Conservation (phyloP, 2,797 vertebrate genomes). For the Gallinago solitaria region DNA sequence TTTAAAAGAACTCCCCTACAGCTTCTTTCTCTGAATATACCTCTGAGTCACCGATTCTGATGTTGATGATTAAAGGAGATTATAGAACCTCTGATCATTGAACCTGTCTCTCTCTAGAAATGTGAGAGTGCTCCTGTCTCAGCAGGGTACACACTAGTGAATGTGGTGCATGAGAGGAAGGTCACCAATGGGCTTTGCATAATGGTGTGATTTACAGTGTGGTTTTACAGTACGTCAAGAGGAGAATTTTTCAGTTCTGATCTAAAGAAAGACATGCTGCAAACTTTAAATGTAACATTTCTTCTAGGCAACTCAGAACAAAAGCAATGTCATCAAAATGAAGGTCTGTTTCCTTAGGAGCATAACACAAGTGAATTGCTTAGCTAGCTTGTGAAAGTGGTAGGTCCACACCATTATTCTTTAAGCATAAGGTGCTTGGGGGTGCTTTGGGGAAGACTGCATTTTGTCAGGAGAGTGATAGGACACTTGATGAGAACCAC, state of each 20-base stretch:
- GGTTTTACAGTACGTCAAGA: neutral
- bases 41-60: conserved; percentile 29
- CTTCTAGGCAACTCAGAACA: neutral
- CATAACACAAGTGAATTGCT: neutral
- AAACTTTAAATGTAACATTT: neutral
- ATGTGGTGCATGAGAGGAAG: neutral
- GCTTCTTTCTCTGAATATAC: conserved; percentile 48
- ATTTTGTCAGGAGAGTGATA: neutral
- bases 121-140: neutral
- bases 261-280: neutral
- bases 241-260: neutral
- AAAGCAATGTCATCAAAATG: neutral
- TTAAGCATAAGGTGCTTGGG: neutral
- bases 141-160: neutral
- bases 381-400: neutral
- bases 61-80: conserved; percentile 4
- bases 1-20: conserved; percentile 45
- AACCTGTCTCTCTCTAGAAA: neutral
- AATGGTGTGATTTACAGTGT: neutral
- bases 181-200: neutral
- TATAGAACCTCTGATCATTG: neutral
- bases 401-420: fast-evolving
- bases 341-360: neutral
- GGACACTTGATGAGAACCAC: neutral
- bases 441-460: neutral